Percentiles rank a stretch among this genome's conserved stretches.
phyloP scores from a whole-genome alignment of 2,888 invertebrate species.

The Bedellia somnulentella region DNA sequence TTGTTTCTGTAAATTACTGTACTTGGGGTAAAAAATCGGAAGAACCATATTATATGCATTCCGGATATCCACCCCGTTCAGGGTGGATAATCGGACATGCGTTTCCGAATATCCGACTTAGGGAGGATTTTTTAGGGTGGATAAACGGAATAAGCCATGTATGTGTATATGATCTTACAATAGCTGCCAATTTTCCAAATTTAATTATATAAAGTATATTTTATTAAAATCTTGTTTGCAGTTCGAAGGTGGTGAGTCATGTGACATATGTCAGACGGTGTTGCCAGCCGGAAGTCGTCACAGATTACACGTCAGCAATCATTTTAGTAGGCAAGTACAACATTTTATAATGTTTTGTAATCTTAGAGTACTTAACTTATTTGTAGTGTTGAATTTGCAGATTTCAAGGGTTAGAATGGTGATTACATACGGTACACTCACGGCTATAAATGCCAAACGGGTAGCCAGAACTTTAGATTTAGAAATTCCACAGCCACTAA shows the following conservation, averaged over 20 bases:
- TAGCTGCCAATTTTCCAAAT: neutral
- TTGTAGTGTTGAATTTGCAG: no score
- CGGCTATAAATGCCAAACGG: slow-evolving; percentile 30
- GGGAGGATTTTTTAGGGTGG: no score
- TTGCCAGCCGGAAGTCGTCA: slow-evolving; percentile 21
- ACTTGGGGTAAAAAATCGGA: no score
- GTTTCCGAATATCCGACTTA: no score
- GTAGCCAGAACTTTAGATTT: slow-evolving; percentile 24
- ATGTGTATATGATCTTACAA: no score
- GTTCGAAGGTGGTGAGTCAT: slow-evolving; percentile 20
- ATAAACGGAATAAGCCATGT: neutral
- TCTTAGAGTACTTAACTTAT: no score
- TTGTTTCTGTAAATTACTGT: no score
- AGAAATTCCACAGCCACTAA: slow-evolving; percentile 22
- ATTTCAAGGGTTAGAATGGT: no score
- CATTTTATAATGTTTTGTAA: no score
- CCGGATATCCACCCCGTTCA: no score
- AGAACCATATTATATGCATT: no score
- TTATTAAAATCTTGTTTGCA: slow-evolving; percentile 12
- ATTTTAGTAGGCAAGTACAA: slow-evolving; percentile 24
- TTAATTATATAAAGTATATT: neutral
- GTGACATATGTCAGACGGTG: slow-evolving; percentile 31
- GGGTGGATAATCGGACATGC: no score
- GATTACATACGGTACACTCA: neutral
- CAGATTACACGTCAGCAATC: slow-evolving; percentile 30